Evolutionary conservation across 2,888 invertebrate species (phyloP), one percentile per base, ranked within the genome.

Genomic region (Athalia circularis): DNA sequence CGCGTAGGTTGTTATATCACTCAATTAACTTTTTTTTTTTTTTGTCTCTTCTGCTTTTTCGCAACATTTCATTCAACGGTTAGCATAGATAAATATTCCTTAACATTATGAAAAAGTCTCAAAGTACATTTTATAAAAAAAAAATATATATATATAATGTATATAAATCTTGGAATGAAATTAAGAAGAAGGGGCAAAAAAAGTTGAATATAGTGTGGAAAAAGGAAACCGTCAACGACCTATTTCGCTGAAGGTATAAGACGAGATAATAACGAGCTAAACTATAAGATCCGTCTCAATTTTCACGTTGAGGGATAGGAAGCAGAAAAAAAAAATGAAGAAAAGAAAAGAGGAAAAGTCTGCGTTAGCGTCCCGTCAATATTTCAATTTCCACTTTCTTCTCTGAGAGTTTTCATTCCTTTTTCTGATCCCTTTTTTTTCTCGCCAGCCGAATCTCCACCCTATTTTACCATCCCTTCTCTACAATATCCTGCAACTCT

Each of bases 331-430:
- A n/a, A 11, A 54, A 11, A 8, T 54, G 54, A 54, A 4, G n/a
- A 54, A 54, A 54, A 54, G 3, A 54, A 3, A 54, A 11, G n/a
- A 11, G n/a, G 9, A 48, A 65, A 65, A 48, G 50, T 29, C 47
- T 11, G 68, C 11, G 68, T 68, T 52, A 59, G 52, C 57, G 45
- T 43, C 15, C 43, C 45, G 72, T 72, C 72, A 72, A 72, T 72
- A 72, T 72, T 72, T 72, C 72, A 72, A 72, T 59, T 59, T 59
- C 52, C 72, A 72, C 72, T 59, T 47, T 59, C 45, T 72, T 43
- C 29, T 47, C 47, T n/a, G 11, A n/a, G 59, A 5, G 15, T 68
- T 52, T 68, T 68, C 68, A 54, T 68, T 52, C 43, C 52, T 52
- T 7, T 7, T 11, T 11, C 11, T 43, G 29, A 4, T n/a, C 61